Evolutionary conservation across 2,113 vertebrate genomes (phyloP).

Genomic region (Natator depressus): DNA sequence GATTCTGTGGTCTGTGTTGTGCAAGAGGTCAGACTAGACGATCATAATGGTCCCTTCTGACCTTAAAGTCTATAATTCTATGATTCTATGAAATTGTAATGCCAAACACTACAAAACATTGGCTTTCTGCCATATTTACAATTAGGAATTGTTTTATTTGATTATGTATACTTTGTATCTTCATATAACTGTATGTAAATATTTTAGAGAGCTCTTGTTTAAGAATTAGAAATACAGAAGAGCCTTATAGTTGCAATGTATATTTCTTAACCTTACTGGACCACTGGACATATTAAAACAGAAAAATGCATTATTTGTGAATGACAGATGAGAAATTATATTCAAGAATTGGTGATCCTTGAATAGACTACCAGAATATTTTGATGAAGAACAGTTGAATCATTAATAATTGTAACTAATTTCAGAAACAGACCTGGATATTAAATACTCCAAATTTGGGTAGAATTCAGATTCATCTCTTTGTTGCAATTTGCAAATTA

Average conservation of each 20-base stretch:
- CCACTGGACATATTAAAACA: neutral
- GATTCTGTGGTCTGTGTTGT: no score
- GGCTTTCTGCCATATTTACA: neutral
- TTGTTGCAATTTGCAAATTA: neutral
- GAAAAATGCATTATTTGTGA: neutral
- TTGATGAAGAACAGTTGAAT: neutral
- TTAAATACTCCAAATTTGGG: neutral
- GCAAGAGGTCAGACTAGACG: no score
- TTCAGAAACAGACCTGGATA: neutral
- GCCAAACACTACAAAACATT: neutral
- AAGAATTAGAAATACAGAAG: neutral
- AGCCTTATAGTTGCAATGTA: neutral
- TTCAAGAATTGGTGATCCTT: neutral
- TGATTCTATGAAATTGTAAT: neutral
- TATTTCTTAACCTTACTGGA: neutral
- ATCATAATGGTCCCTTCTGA: no score
- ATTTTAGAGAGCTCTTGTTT: neutral
- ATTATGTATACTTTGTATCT: neutral
- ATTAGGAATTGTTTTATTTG: neutral
- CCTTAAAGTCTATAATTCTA: no score
- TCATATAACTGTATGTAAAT: neutral
- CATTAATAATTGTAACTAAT: neutral
- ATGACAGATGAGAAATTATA: neutral
- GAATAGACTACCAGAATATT: neutral
- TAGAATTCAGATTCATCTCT: neutral